Base-by-base conservation (phyloP, 2,888 invertebrate species). In the Eristalis arbustorum region DNA sequence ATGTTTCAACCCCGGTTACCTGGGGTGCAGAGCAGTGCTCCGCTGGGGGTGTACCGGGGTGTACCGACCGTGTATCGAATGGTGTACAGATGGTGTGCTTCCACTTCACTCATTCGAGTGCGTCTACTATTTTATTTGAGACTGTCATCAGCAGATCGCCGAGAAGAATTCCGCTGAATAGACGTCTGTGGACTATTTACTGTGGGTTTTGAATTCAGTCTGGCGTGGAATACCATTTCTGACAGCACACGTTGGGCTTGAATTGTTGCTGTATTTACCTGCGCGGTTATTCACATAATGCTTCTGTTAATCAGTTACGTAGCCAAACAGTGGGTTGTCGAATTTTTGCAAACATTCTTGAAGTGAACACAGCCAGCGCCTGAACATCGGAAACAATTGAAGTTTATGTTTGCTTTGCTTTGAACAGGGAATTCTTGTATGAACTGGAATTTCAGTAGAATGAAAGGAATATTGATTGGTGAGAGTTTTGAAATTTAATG, bases 141-240 rank as follows among this genome's bases (percentile, higher is more conserved):
- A 81, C 84, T 85, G 84, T 87, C 85, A 87, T 74, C 72, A 59
- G 25, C 85, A 87, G 85, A 87, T 74, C 66, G 57, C 62, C 11
- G 57, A 69, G 42, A 37, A 67, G 62, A 76, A 72, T 79, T 62
- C 69, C 71, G 56, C 40, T 79, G 72, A 85, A 78, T 82, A 82
- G 66, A 81, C 77, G 85, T 82, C 78, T 78, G 74, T 82, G 81
- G 81, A 78, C 82, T 87, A 82, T 77, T 81, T 82, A 77, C 77
- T 74, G 66, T 69, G 18, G 61, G 42, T 40, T 61, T 49, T 25
- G 66, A 74, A 73, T 63, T 66, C 85, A 82, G 69, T 82, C 73
- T 85, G 82, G 74, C 85, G 73, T 85, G 77, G 82, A 77, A 85
- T 77, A 85, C 69, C 64, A 81, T 57, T 72, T 77, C 69, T 85